Percentiles rank a stretch among this genome's conserved stretches.
These are phyloP conservation scores for Hyphantria cunea DNA, from an alignment of 1,140 invertebrate genomes.

Conservation along the genomic window DNA sequence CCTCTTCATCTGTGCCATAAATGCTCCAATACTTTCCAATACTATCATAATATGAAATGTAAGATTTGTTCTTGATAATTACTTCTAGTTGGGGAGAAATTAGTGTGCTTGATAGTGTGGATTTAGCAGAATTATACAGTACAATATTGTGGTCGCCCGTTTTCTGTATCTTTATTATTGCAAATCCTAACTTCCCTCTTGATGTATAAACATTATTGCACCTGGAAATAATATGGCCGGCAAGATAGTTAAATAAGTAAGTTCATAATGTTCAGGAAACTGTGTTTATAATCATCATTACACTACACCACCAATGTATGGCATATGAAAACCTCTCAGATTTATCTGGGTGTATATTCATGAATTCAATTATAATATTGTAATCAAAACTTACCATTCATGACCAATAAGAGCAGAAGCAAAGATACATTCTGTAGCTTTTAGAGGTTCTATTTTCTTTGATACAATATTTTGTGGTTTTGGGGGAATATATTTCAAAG, in stretches of 20 bases:
- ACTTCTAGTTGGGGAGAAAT: constrained; percentile 50
- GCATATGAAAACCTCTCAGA: too few relatives aligned
- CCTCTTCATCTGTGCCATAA: constrained; percentile 52
- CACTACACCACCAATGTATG: too few relatives aligned
- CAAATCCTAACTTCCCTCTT: constrained; percentile 65
- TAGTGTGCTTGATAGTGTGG: constrained; percentile 56
- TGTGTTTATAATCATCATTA: too few relatives aligned
- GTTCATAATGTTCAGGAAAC: too few relatives aligned
- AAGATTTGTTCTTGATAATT: constrained; percentile 51
- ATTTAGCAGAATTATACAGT: constrained; percentile 68
- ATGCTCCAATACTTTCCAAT: constrained; percentile 63
- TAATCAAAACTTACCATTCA: constrained; percentile 57
- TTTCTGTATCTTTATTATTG: constrained; percentile 60
- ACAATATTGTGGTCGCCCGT: constrained; percentile 53
- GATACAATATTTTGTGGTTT: constrained; percentile 38
- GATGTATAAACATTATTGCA: constrained; percentile 50
- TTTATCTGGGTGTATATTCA: too few relatives aligned
- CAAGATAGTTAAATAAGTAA: too few relatives aligned
- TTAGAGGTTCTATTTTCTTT: constrained; percentile 46
- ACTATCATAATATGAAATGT: constrained; percentile 67
- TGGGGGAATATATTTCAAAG: constrained; percentile 63
- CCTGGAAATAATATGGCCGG: constrained; percentile 45
- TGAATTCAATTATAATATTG: too few relatives aligned
- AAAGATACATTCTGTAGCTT: constrained; percentile 56
- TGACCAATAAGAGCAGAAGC: constrained; percentile 56